Percentiles rank a stretch among this genome's conserved stretches.
Conservation (phyloP, 2,797 vertebrate genomes). For the Hypotaenidia okinawae region DNA sequence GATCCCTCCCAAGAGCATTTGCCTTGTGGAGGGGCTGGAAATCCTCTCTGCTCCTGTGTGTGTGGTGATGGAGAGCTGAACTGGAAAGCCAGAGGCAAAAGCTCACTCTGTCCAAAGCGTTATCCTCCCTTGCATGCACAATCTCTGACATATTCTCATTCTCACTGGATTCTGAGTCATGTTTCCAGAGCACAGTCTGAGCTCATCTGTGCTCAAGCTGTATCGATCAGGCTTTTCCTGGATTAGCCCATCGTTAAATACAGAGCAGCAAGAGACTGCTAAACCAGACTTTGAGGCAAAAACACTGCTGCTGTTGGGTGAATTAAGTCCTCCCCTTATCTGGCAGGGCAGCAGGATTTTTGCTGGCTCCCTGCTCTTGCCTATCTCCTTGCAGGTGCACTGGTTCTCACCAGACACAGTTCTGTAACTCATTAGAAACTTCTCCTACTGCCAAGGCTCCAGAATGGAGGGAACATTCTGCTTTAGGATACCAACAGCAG, state of each 20-base stretch:
- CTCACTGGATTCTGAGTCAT: background rate
- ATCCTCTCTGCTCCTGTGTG: background rate
- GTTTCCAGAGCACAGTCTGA: background rate
- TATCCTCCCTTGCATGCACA: background rate
- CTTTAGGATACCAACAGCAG: background rate
- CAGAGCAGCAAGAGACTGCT: background rate
- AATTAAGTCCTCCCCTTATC: background rate
- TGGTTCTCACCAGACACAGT: rapidly evolving
- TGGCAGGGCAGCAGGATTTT: background rate
- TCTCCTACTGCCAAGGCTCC: background rate
- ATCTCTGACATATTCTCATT: background rate
- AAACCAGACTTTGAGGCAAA: background rate
- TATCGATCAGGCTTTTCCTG: background rate
- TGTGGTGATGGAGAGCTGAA: rapidly evolving
- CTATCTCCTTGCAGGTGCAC: background rate
- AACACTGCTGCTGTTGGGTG: background rate
- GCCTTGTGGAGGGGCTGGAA: background rate
- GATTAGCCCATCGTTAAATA: background rate
- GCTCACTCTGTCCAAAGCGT: background rate
- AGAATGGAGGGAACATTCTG: background rate
- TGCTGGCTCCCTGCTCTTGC: background rate
- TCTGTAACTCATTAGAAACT: background rate
- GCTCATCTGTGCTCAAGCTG: background rate
- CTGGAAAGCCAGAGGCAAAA: background rate
- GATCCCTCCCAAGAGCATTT: background rate